Evolutionary conservation across 2,797 vertebrate genomes (phyloP).

Genomic region (Lateolabrax maculatus): DNA sequence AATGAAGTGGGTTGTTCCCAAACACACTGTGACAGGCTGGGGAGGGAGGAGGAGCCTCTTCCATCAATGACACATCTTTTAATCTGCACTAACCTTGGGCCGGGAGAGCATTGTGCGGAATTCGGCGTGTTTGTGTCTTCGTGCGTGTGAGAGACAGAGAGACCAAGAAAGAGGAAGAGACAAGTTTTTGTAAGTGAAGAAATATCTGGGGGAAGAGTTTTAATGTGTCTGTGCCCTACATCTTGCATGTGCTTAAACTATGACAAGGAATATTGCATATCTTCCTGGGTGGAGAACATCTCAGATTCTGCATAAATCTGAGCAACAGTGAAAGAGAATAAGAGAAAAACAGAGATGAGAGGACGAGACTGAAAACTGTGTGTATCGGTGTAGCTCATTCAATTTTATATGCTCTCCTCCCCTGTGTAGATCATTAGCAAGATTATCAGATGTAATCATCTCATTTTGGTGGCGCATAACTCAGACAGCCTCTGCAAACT

Average conservation of each 20-base stretch:
- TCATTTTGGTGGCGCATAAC: constrained; percentile 71
- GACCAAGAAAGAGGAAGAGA: neutral
- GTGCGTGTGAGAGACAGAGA: neutral
- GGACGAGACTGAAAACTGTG: constrained; percentile 50
- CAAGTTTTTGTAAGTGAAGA: constrained; percentile 30
- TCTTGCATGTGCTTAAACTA: constrained; percentile 58
- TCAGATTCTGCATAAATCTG: constrained; percentile 60
- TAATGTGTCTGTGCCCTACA: constrained; percentile 47
- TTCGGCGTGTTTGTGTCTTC: constrained; percentile 4
- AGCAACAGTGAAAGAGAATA: constrained; percentile 56
- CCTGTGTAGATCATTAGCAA: constrained; percentile 78
- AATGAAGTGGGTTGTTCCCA: constrained; percentile 82
- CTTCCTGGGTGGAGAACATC: constrained; percentile 61
- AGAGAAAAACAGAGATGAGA: constrained; percentile 56
- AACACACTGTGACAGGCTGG: constrained; percentile 70
- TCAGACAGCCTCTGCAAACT: constrained; percentile 53
- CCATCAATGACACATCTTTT: constrained; percentile 77
- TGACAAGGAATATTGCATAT: constrained; percentile 73
- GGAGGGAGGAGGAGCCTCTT: constrained; percentile 65
- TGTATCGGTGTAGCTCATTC: constrained; percentile 64
- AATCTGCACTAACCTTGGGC: constrained; percentile 78
- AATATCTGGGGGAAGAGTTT: constrained; percentile 41
- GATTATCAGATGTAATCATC: constrained; percentile 82
- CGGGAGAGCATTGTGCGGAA: constrained; percentile 20
- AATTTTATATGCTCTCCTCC: constrained; percentile 65